Conservation (phyloP, 2,888 invertebrate species). For the Sinotaia quadrata region DNA sequence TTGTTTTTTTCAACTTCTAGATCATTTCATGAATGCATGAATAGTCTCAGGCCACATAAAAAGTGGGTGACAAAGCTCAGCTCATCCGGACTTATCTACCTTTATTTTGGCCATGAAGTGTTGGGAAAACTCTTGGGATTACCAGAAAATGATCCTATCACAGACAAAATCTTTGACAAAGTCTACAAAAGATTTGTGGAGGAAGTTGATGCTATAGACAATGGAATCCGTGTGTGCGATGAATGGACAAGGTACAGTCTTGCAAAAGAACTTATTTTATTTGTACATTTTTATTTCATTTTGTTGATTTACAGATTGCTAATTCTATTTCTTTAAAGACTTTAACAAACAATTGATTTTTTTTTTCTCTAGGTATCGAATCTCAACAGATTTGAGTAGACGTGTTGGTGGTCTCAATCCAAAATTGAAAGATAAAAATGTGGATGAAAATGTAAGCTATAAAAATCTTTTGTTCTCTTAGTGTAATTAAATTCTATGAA, state of each 20-base stretch:
- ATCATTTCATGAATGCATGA: constrained; percentile 72
- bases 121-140: constrained; percentile 52
- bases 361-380: constrained; percentile 77
- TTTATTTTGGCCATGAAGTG: constrained; percentile 88
- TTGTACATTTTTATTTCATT: too few species aligned
- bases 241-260: constrained; percentile 74
- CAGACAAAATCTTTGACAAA: constrained; percentile 72
- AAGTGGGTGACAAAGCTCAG: constrained; percentile 81
- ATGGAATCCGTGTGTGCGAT: constrained; percentile 89
- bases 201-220: constrained; percentile 97
- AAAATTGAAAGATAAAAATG: constrained; percentile 79
- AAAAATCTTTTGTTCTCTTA: too few species aligned
- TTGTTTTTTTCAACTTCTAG: constrained; percentile 53
- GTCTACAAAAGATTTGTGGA: constrained; percentile 90
- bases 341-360: too few species aligned
- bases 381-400: constrained; percentile 84
- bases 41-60: constrained; percentile 61
- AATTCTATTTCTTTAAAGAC: too few species aligned
- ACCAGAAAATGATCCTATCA: constrained; percentile 45
- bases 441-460: too few species aligned
- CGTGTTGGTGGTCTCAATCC: constrained; percentile 87
- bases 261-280: too few species aligned
- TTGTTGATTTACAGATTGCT: too few species aligned
- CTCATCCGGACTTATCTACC: constrained; percentile 94
- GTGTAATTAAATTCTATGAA: too few species aligned